Evolutionary conservation across 2,797 vertebrate genomes (phyloP).

Genomic region (Erithacus rubecula): DNA sequence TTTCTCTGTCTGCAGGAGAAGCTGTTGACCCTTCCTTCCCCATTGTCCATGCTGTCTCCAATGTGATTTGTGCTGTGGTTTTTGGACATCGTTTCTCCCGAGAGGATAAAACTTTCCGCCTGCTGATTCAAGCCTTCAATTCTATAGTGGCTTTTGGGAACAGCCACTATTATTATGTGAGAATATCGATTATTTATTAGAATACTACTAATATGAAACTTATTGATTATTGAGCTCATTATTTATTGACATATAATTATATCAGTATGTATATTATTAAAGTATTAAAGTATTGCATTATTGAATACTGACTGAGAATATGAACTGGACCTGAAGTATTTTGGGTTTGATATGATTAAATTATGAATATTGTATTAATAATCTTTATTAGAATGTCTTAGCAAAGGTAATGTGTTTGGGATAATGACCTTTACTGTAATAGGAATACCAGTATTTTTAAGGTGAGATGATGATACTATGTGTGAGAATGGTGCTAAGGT

Average conservation of each 20-base stretch:
- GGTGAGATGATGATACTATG: neutral
- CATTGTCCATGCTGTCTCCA: slow-evolving; percentile 20
- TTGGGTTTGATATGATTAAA: neutral
- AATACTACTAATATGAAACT: neutral
- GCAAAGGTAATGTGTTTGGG: neutral
- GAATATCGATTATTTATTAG: neutral
- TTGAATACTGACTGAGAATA: neutral
- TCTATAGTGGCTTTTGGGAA: slow-evolving; percentile 8
- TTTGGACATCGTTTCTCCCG: slow-evolving; percentile 54
- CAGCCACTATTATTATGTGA: neutral
- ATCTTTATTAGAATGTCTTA: neutral
- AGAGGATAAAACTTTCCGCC: slow-evolving; percentile 1
- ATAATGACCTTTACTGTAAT: neutral
- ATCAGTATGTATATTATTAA: neutral
- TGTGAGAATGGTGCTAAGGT: neutral
- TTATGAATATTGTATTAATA: neutral
- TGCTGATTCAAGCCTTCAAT: slow-evolving; percentile 3
- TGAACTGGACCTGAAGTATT: neutral
- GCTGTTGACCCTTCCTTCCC: slow-evolving; percentile 9
- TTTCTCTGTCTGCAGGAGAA: slow-evolving; percentile 7
- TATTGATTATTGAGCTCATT: neutral
- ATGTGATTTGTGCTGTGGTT: slow-evolving; percentile 51
- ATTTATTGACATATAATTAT: neutral
- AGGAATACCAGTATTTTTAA: neutral
- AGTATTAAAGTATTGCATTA: neutral